Evolutionary conservation across 2,113 vertebrate genomes (phyloP), one percentile per base, ranked within the genome.

Genomic region (Myocastor coypus): DNA sequence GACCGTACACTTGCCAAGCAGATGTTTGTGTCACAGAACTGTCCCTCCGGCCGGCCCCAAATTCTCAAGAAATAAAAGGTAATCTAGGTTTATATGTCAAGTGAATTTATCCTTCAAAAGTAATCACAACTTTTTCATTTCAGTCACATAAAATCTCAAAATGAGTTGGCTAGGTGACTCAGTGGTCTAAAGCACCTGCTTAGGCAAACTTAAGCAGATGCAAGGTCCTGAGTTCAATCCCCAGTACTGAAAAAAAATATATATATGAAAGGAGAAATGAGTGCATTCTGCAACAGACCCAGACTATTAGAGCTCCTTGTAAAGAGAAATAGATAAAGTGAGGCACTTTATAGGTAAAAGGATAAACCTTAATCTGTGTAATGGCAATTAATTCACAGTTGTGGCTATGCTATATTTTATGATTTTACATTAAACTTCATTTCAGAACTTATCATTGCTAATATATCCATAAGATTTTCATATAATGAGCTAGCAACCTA

Each of bases 41-140:
- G 46, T 46, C 46, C 8, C 46, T 8, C 46, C 46, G 8, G 46
- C 46, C 46, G 8, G 46, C 46, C 46, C 8, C 46, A 46, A 46
- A 93, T 91, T 93, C 77, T 88, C n/a, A 88, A 87, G 24, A 30
- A 95, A 63, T 10, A 64, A 73, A 75, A 64, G n/a, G 8, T 24
- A 77, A 92, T 6, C 37, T 84, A 7, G 4, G 34, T 68, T 88
- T 83, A 61, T 92, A 68, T 40, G 92, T 77, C 32, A 55, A 40
- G 28, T 69, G 28, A 64, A n/a, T 37, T 61, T 89, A 95, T 92
- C 28, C 32, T 85, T 63, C 52, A 63, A 22, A 83, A 63, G 8
- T 83, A 59, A 83, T 57, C 52, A 55, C 28, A 32, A 81, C 0
- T 32, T 11, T 69, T n/a, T 81, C 5, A 81, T 55, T 90, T 37